Evolutionary conservation across 1,140 invertebrate genomes (phyloP).

Genomic region (Eumaeus atala): DNA sequence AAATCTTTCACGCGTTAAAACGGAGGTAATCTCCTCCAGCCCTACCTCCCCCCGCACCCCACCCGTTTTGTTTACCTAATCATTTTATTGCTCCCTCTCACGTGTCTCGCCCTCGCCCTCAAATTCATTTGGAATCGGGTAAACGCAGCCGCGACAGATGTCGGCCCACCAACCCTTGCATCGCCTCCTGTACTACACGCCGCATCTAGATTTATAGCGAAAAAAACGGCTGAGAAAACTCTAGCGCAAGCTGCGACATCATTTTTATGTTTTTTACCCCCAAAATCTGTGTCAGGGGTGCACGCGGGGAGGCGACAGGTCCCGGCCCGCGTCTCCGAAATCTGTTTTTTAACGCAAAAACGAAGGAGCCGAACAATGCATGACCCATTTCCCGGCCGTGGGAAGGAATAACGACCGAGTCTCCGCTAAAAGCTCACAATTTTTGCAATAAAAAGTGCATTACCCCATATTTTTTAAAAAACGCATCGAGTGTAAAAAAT

Average conservation of each 20-base stretch:
- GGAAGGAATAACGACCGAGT: conserved; percentile 68
- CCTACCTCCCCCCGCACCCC: conserved; percentile 28
- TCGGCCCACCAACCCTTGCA: conserved; percentile 37
- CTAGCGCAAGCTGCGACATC: conserved; percentile 55
- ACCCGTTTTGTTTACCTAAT: conserved; percentile 64
- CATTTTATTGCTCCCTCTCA: conserved; percentile 48
- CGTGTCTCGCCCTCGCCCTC: conserved; percentile 18
- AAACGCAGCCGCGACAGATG: conserved; percentile 34
- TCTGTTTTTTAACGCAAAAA: conserved; percentile 69
- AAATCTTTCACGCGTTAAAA: conserved; percentile 71
- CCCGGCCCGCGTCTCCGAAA: conserved; percentile 47
- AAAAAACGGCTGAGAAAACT: conserved; percentile 61
- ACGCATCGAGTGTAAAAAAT: conserved; percentile 51
- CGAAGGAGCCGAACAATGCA: conserved; percentile 54
- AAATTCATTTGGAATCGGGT: conserved; percentile 42
- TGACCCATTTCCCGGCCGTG: conserved; percentile 71
- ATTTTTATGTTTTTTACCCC: conserved; percentile 62
- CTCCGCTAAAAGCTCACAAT: conserved; percentile 43
- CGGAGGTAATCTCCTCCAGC: conserved; percentile 60
- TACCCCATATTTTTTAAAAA: conserved; percentile 68
- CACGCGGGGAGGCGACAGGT: conserved; percentile 44
- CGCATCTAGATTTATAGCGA: conserved; percentile 45
- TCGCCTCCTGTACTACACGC: conserved; percentile 54
- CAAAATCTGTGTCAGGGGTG: conserved; percentile 66
- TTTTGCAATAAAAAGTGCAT: conserved; percentile 68